Evolutionary conservation across 2,113 vertebrate genomes (phyloP), one percentile per base, ranked within the genome.

Genomic region (Rhabdornis inornatus): DNA sequence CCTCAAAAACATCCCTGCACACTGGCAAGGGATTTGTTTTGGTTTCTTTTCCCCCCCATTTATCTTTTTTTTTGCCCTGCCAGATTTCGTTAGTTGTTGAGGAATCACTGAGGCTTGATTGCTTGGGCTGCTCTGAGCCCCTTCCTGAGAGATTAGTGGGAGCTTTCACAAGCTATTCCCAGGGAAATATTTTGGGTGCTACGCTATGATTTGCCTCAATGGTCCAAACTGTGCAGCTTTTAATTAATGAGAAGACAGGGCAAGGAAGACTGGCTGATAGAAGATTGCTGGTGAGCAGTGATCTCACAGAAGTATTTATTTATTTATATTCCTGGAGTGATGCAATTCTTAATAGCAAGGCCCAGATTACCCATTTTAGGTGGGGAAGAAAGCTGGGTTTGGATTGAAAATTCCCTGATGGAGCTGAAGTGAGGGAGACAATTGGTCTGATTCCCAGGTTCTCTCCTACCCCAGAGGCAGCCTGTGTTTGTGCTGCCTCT

Each of bases 1-100:
- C 45, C 68, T 82, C 50, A 25, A 91, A 88, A 79, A 42, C 66
- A 96, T 84, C 92, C 77, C 87, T 84, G 65, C 11, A 11, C 52
- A 15, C 31, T 31, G 39, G 44, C 22, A 60, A 84, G 52, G 71
- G 87, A 28, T 83, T 90, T 60, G 35, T 90, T 89, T 77, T 35
- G 12, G 12, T 33, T 82, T 9, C 6, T 35, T 37, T 8, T 3
- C 0, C 1, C 5, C 12, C 9, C 24, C 12, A 10, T 71, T 80
- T 59, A 61, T 79, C 19, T 42, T 80, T 57, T 83, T 64, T 40
- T 59, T 47, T 37, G 0, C 40, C 55, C 52, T 45, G 19, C 40
- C 69, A 86, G 72, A 89, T 84, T 75, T 93, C 78, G 63, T 90
- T 90, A 84, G 44, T 27, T 37, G 5, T n/a, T 0, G 11, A 84